Base-by-base conservation (phyloP, 2,888 invertebrate genomes). In the Axea sp. region DNA sequence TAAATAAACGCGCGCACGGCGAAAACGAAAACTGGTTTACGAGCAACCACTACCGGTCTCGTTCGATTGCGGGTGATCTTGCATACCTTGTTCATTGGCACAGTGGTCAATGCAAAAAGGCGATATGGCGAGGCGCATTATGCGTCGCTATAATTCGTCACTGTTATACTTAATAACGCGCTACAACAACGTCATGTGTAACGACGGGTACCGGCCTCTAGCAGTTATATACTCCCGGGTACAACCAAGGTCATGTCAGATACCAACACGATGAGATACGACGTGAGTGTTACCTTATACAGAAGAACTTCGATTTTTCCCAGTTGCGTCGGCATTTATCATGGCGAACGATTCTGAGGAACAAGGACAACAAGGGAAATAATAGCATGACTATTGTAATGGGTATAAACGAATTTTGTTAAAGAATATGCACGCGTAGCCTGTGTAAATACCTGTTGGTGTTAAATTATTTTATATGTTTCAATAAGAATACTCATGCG, bases 91-190 rank as follows among this genome's bases (percentile, higher is more conserved):
- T 43, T 67, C 74, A 37, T 75, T 77, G 80, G 53, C 64, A 53
- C 53, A 45, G 59, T 53, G 57, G 51, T 30, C 64, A 47, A 22
- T 9, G 62, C 77, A 81, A 82, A 82, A 81, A 77, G 76, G 64
- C 67, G 68, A 68, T 15, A 68, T 77, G 19, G 65, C 76, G 78
- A 79, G 79, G 80, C 82, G 80, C 80, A 82, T 82, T 82, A 81
- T 79, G 60, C 79, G 76, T 77, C 78, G 81, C 81, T 80, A 82
- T 82, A 83, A 84, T 84, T 84, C 84, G 82, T 84, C 84, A 83
- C 82, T 82, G 83, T 82, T 82, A n/a, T n/a, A 77, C 79, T 80
- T 84, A 83, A 84, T 84, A 81, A 84, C 78, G 78, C 79, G 78
- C 77, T 45, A 78, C 80, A 77, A 76, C 78, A 75, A 49, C 45